A percentile compares a stretch with the other conserved stretches of the same genome.
These are phyloP conservation scores for Hassar affinis DNA, from an alignment of 2,113 vertebrate genomes.

Conservation along the genomic window DNA sequence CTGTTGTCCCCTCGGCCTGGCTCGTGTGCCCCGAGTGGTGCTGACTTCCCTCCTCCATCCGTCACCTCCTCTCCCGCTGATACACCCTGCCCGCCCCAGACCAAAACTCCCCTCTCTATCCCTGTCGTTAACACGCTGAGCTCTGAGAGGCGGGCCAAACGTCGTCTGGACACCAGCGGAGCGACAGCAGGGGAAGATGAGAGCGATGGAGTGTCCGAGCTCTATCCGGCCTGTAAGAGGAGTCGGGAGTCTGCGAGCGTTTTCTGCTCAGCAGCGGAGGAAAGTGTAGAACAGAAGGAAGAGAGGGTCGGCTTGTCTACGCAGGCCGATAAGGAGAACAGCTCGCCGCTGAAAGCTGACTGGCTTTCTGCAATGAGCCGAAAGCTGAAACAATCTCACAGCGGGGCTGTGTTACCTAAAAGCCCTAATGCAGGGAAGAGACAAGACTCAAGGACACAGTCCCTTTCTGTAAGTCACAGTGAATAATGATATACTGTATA, in stretches of 20 bases:
- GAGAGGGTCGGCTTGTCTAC: conserved; percentile 35
- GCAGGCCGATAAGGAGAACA: conserved; percentile 84
- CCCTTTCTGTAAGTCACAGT: conserved; percentile 66
- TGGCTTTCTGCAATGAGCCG: conserved; percentile 87
- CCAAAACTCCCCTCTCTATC: conserved; percentile 69
- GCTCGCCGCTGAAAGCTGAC: conserved; percentile 74
- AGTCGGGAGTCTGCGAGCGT: conserved; percentile 65
- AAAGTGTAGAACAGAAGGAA: conserved; percentile 49
- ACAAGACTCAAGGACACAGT: conserved; percentile 66
- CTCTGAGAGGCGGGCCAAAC: conserved; percentile 82
- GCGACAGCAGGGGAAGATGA: conserved; percentile 65
- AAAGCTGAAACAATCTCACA: conserved; percentile 70
- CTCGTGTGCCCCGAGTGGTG: conserved; percentile 78
- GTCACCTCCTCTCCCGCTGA: conserved; percentile 70
- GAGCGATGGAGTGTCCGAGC: conserved; percentile 78
- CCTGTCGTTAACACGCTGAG: conserved; percentile 74
- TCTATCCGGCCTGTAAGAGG: conserved; percentile 75
- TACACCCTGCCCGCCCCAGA: conserved; percentile 59
- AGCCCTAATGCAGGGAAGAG: conserved; percentile 67
- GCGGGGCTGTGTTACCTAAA: conserved; percentile 54
- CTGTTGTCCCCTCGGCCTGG: conserved; percentile 78
- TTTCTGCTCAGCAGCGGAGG: conserved; percentile 59
- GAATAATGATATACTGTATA: neutral
- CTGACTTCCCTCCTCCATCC: conserved; percentile 83
- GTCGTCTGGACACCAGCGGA: conserved; percentile 80